Base-by-base conservation (phyloP, 2,797 vertebrate species). In the Sebastes trivittatus region DNA sequence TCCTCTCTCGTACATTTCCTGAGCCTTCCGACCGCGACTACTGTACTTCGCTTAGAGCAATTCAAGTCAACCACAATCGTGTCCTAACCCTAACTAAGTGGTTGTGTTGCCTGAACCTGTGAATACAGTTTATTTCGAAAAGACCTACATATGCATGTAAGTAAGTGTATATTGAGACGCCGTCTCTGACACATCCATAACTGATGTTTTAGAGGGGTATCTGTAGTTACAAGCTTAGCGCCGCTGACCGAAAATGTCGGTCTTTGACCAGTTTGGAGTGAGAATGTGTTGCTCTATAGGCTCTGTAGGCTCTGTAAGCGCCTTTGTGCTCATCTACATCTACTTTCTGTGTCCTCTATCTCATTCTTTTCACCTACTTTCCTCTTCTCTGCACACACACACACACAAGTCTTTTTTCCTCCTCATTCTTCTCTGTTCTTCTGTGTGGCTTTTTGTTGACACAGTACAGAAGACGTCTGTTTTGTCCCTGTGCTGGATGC, bases 401-500 rank as follows among this genome's bases (percentile, higher is more conserved):
- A 29, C 27, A 29, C 29, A 29, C 38, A 42, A 16, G 4, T 67
- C 4, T 72, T 63, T 59, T 68, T 42, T 7, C 46, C 46, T 74
- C 42, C 9, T 86, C 59, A 55, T 75, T 70, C 32, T 80, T 42
- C 61, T 77, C 27, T 30, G 29, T 81, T 77, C 63, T 85, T 42
- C 66, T 36, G 22, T 68, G 61, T 72, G 78, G 68, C 61, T 80
- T 74, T 85, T 88, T 83, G 84, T 89, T 90, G 79, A 42, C 75
- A 71, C 69, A 61, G 60, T 72, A 74, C 69, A 85, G 74, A 87
- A 80, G 84, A 89, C 64, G 58, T 82, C 77, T 87, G 75, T 78
- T 90, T 91, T 90, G 80, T 92, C 71, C 82, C 76, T 49, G 10
- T 36, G 69, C 81, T 66, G 55, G 82, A 88, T 90, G 89, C 81